Evolutionary conservation across 2,888 invertebrate genomes (phyloP), one percentile per base, ranked within the genome.

Genomic region (Drosophila phalerata): DNA sequence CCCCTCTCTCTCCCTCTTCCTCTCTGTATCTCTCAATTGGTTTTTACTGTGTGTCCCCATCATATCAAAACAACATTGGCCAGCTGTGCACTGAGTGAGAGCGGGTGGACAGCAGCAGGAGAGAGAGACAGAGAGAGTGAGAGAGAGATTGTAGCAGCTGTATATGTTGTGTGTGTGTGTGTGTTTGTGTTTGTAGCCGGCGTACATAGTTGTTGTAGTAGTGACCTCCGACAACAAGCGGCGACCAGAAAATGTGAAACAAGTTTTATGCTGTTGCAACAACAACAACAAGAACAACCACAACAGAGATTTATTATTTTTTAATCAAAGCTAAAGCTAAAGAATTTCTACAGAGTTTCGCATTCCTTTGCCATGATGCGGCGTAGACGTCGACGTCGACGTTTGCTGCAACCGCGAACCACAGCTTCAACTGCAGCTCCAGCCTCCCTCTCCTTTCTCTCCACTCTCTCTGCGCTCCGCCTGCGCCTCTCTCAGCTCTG

Each of bases 181-280:
- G n/a, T 30, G 8, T 49, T 22, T 81, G 75, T 80, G 62, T 69
- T 40, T 61, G 64, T 77, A 65, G 69, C 43, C 56, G 55, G 56
- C 47, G 34, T 48, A 22, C 22, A 22, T 3, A 51, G 61, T 57
- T 56, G 69, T 55, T 55, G 64, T 81, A 70, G 75, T 88, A 62
- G 81, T 84, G 84, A 84, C 84, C 84, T 84, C 84, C 88, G 84
- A 84, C 84, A 84, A 84, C 84, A 84, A 88, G 63, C 66, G 47
- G 61, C 72, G 55, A 57, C 43, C 68, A 79, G 77, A 64, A 79
- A 73, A 81, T 70, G 58, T 67, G 79, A 83, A 81, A 81, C 84
- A 84, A 81, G 81, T 81, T 81, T 81, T 84, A 63, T 77, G 64
- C 43, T 10, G 70, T 62, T 13, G 53, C 63, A 57, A 15, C n/a